Conservation (phyloP, 1,140 invertebrate species). For the Parasteatoda tepidariorum region DNA sequence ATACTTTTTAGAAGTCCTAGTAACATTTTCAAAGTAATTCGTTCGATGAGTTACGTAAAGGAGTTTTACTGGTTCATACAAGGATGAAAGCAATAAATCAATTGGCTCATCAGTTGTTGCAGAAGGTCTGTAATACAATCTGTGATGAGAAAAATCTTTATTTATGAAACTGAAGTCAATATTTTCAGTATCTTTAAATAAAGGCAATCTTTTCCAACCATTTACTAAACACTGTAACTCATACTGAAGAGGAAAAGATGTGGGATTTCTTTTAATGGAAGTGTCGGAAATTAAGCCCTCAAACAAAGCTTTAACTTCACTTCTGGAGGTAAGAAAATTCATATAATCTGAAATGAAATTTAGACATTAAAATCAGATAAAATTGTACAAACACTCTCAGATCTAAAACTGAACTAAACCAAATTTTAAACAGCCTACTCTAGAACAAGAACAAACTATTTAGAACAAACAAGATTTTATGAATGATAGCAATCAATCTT, state of each 20-base stretch:
- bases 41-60: neutral
- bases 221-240: neutral
- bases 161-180: neutral
- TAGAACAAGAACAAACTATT: no score
- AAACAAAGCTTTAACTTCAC: neutral
- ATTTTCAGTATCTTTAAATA: slow-evolving; percentile 7
- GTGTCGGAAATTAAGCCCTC: neutral
- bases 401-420: neutral
- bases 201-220: neutral
- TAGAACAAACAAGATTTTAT: no score
- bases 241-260: neutral
- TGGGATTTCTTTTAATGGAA: neutral
- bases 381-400: neutral
- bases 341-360: neutral
- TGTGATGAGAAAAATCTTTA: slow-evolving; percentile 6
- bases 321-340: neutral
- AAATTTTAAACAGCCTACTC: no score
- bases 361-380: neutral
- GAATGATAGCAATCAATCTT: no score
- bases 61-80: neutral
- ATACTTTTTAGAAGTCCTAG: slow-evolving; percentile 1
- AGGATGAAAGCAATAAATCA: neutral
- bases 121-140: neutral
- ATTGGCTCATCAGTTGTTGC: neutral
- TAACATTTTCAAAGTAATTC: neutral